Base-by-base conservation (phyloP, 2,113 vertebrate genomes). In the Diglossa brunneiventris region DNA sequence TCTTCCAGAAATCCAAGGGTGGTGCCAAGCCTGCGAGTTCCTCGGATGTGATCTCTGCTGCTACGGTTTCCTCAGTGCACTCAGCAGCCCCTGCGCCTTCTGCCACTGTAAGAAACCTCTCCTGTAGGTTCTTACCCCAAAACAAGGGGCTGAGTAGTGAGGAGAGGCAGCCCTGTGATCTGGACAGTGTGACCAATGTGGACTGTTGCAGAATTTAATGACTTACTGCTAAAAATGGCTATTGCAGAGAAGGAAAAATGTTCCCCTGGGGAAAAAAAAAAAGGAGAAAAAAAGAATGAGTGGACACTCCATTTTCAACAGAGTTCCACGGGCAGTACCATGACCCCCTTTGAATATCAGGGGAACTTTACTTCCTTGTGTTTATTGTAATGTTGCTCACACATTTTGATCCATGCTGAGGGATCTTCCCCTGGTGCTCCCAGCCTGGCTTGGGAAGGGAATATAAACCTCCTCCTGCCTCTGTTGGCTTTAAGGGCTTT, bases 1-100 rank as follows among this genome's bases (percentile, higher is more conserved):
- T 96, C 46, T 95, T 97, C 49, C 77, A 97, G 97, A 96, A 94
- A 87, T 21, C 28, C 31, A 90, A 67, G n/a, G 3, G 47, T 39
- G 27, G 15, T 58, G 55, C 47, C 17, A 80, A 91, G 46, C 35
- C 83, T 0, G 0, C 20, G 0, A 56, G 3, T 53, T 67, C 86
- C 16, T 66, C 41, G 0, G 93, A 91, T 2, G 18, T 73, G 27
- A 46, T 97, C 49, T 95, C 95, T 76, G 95, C 91, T 91, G 68
- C 82, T 17, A 49, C 52, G 1, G 92, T 73, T 78, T 79, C 95
- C 28, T 74, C 91, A 3, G 84, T 97, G 61, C 91, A 83, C 7
- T 87, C 95, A 4, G 83, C 86, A 53, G 95, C 94, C 72, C 82
- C 93, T 56, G 52, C 31, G 21, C 13, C 84, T 58, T 26, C 83